Evolutionary conservation across 1,140 invertebrate genomes (phyloP).

Genomic region (Bombus difficillimus): DNA sequence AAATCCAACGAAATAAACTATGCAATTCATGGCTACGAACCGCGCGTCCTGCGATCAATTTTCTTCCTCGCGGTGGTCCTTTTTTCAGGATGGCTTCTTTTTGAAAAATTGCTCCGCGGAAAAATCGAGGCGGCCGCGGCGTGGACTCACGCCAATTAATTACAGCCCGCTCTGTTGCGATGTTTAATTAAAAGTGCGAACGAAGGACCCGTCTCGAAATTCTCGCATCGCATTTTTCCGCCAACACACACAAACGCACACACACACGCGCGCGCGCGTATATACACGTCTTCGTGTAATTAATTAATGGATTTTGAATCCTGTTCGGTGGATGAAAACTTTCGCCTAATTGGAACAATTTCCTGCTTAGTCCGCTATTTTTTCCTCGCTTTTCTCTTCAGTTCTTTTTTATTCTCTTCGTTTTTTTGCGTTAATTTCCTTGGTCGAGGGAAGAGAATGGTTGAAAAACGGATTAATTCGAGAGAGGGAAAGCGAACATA

Average conservation of each 20-base stretch:
- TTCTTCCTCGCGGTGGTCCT: background rate
- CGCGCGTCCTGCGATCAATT: background rate
- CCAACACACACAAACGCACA: background rate
- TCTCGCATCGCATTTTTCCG: conserved; percentile 36
- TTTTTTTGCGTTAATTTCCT: background rate
- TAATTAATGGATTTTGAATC: conserved; percentile 68
- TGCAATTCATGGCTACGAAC: background rate
- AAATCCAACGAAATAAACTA: conserved; percentile 2
- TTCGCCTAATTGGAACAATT: conserved; percentile 55
- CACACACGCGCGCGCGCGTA: background rate
- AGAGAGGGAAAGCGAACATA: background rate
- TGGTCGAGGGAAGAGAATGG: background rate
- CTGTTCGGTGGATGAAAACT: conserved; percentile 30
- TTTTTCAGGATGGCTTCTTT: background rate
- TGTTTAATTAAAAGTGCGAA: conserved; percentile 70
- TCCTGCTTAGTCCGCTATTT: conserved; percentile 8
- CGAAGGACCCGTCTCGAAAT: conserved; percentile 42
- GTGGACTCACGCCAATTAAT: conserved; percentile 57
- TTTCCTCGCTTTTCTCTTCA: background rate
- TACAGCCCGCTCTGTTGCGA: conserved; percentile 62
- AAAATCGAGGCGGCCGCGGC: conserved; percentile 20
- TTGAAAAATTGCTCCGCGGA: conserved; percentile 32
- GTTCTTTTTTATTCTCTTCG: background rate
- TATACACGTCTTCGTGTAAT: conserved; percentile 42
- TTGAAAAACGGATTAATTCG: conserved; percentile 58